Base-by-base conservation (phyloP, 2,888 invertebrate genomes). In the Drosophila sordidula region DNA sequence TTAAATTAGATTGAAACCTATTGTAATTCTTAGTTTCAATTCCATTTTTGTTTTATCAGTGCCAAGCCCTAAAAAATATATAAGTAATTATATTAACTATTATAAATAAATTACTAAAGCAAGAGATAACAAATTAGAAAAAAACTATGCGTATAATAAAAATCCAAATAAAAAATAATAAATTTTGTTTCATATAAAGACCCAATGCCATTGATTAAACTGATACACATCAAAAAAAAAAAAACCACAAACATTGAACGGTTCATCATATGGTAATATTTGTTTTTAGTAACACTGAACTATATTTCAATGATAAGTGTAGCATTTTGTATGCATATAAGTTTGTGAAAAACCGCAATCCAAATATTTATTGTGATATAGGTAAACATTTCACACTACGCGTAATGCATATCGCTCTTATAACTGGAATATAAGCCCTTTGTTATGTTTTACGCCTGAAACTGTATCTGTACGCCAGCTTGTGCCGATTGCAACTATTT, bases 301-400 rank as follows among this genome's bases (percentile, higher is more conserved):
- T 4, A 42, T 46, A 42, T 51, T 42, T 34, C 49, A 39, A 47
- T 42, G 45, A 29, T 44, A 52, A 18, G 11, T 52, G 29, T 26
- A 41, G 26, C 29, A 12, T 41, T 9, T 12, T 26, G 14, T 38
- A 6, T 14, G 14, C 8, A 14, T 14, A 14, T 2, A 29, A 14
- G 22, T 49, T 29, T 34, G 34, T 34, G 4, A 34, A n/a, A 59
- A 57, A 52, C 70, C 65, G 41, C 71, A 32, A 38, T 39, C 47
- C 38, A 52, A 61, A 70, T 68, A 72, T 67, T 58, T 67, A 49
- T 49, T 38, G 42, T 42, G 36, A 54, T 49, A 63, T 14, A 51
- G 32, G 55, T 56, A 73, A 73, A 59, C 38, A 66, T 49, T 51
- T 63, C 44, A 51, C 46, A 58, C 54, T 41, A 16, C 16, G 22